Evolutionary conservation across 2,113 vertebrate species (phyloP), one percentile per base, ranked within the genome.

Genomic region (Polypterus bichir): DNA sequence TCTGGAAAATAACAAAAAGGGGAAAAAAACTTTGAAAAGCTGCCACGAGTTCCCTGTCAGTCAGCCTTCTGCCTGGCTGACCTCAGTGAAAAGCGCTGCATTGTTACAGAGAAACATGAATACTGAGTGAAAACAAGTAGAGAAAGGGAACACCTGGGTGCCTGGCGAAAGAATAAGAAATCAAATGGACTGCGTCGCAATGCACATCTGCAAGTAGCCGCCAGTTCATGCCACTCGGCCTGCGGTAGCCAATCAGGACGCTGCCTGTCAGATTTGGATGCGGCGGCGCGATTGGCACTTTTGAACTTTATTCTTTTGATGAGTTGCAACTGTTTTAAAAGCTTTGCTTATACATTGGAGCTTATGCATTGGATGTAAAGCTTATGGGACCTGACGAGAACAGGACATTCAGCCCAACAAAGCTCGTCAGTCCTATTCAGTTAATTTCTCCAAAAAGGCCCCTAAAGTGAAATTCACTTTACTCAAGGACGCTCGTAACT

Each of bases 21-120:
- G 68, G 77, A 81, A 73, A 74, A 76, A 74, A 81, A 74, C 69
- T 77, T 72, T 83, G 77, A 80, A 81, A 83, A 66, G 82, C 79
- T 77, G 83, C 86, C 89, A 91, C 89, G 87, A 89, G 89, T 74
- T 86, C 82, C 74, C 86, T 86, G 88, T 88, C 89, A 91, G 61
- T 79, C 84, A 85, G 80, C 79, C 83, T 88, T 86, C 87, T 86
- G 87, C 80, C 74, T 70, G 82, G 78, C 72, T 80, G 79, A 76
- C 83, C 76, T 72, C 65, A 72, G 66, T 86, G 86, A 86, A 89
- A 79, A 79, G 83, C 84, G 83, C 79, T 75, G 67, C 72, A 81
- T 85, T 84, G 84, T 84, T 74, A 57, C 61, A 64, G 68, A 54
- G 66, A 51, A 73, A 74, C 83, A 89, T 88, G 86, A 89, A 90